A percentile compares a stretch with the other conserved stretches of the same genome.
Evolutionary conservation across 92 coral and sea anemone species (phyloP).

Genomic region (Pocillopora meandrina): DNA sequence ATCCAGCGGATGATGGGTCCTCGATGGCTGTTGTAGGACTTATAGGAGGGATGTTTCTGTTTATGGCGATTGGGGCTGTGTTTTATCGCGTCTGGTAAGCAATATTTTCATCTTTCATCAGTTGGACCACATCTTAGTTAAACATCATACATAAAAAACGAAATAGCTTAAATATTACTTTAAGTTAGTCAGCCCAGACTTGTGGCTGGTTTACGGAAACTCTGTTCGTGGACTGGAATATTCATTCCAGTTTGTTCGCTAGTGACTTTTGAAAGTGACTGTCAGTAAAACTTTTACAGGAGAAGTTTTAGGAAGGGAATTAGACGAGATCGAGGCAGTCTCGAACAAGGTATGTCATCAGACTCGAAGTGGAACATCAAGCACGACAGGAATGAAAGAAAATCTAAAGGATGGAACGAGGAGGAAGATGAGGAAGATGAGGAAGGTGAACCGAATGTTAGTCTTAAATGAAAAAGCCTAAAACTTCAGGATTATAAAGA

Average conservation of each 20-base stretch:
- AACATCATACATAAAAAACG: background rate
- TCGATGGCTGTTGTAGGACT: constrained; percentile 21
- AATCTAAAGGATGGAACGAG: background rate
- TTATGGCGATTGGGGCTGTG: background rate
- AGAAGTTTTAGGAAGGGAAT: background rate
- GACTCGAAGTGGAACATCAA: background rate
- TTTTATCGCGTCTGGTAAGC: constrained; percentile 13
- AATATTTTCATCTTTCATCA: background rate
- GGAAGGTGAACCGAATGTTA: too few relatives aligned
- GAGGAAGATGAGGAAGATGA: background rate
- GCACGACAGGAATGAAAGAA: background rate
- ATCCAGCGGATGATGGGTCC: background rate
- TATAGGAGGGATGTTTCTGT: constrained; percentile 5
- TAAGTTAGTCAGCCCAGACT: too few relatives aligned
- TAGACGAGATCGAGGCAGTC: background rate
- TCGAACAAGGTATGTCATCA: background rate
- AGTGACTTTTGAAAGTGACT: too few relatives aligned
- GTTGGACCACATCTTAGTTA: too few relatives aligned
- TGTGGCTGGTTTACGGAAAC: background rate
- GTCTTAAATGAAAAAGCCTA: too few relatives aligned
- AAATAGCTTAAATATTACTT: background rate
- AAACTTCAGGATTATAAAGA: too few relatives aligned
- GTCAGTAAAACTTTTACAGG: background rate
- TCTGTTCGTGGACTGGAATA: background rate
- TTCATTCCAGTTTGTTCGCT: too few relatives aligned